These are phyloP conservation scores for Nemotelus pantherinus DNA, from an alignment of 2,888 invertebrate genomes.

Conservation along the genomic window DNA sequence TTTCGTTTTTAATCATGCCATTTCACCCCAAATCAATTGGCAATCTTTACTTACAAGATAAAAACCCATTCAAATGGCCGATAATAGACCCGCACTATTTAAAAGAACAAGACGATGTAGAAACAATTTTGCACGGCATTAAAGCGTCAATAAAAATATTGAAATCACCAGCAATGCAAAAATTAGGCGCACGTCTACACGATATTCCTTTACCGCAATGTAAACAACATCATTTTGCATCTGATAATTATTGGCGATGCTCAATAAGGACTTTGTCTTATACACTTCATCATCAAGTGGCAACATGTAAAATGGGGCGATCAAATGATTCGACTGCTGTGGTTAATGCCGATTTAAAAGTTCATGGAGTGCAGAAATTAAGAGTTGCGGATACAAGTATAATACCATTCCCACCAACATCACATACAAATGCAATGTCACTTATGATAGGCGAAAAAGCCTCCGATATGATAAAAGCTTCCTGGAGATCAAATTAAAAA, in stretches of 20 bases:
- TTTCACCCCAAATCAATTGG: conserved; percentile 80
- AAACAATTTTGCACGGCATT: conserved; percentile 71
- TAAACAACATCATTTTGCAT: conserved; percentile 64
- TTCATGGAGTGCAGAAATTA: conserved; percentile 69
- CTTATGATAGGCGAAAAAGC: conserved; percentile 76
- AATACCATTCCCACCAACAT: conserved; percentile 70
- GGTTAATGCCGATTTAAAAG: conserved; percentile 70
- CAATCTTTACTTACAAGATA: conserved; percentile 71
- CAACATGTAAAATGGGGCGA: conserved; percentile 77
- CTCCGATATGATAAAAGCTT: conserved; percentile 70
- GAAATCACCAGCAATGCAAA: conserved; percentile 70
- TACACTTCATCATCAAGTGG: conserved; percentile 71
- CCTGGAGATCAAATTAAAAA: conserved; percentile 61
- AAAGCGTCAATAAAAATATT: conserved; percentile 71
- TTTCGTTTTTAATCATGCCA: conserved; percentile 73
- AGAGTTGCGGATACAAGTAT: conserved; percentile 75
- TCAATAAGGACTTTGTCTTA: conserved; percentile 69
- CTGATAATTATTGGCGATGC: conserved; percentile 76
- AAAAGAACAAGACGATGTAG: conserved; percentile 71
- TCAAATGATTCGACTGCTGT: conserved; percentile 69
- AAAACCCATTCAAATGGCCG: conserved; percentile 80
- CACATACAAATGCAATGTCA: conserved; percentile 73
- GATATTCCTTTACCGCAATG: conserved; percentile 68
- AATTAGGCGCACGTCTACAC: conserved; percentile 67
- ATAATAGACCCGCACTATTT: conserved; percentile 85